Evolutionary conservation across 2,888 invertebrate species (phyloP).

Genomic region (Sympetrum striolatum): DNA sequence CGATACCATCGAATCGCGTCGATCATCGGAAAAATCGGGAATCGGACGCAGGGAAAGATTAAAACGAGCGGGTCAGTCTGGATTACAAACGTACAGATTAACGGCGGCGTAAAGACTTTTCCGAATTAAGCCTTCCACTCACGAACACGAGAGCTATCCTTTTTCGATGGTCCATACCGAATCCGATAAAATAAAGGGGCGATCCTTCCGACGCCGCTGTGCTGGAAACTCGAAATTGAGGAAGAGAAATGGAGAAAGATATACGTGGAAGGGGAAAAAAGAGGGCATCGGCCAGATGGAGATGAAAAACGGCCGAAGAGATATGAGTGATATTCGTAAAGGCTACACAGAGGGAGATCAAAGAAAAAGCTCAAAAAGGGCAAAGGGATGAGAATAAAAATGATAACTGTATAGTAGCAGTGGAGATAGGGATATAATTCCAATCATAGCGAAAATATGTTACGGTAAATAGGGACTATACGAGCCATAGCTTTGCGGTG

Average conservation of each 20-base stretch:
- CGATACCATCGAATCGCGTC: neutral
- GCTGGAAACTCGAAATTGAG: neutral
- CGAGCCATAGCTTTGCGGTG: too few species aligned
- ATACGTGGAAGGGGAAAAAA: neutral
- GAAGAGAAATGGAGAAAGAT: neutral
- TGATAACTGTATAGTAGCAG: neutral
- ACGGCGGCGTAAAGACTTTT: neutral
- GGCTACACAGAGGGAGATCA: neutral
- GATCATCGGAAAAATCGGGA: neutral
- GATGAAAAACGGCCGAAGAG: neutral
- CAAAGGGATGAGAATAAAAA: neutral
- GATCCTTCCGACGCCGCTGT: neutral
- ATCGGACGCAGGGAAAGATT: neutral
- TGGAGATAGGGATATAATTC: neutral
- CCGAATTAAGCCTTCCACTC: neutral
- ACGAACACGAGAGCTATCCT: neutral
- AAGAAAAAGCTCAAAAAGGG: neutral
- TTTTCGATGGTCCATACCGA: neutral
- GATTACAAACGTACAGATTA: neutral
- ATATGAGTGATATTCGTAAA: neutral
- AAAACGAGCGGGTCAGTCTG: neutral
- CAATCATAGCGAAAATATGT: neutral
- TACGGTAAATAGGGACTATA: too few species aligned
- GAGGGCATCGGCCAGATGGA: neutral
- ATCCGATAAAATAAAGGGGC: neutral